phyloP scores from a whole-genome alignment of 2,888 invertebrate genomes.

The Tetropium fuscum region DNA sequence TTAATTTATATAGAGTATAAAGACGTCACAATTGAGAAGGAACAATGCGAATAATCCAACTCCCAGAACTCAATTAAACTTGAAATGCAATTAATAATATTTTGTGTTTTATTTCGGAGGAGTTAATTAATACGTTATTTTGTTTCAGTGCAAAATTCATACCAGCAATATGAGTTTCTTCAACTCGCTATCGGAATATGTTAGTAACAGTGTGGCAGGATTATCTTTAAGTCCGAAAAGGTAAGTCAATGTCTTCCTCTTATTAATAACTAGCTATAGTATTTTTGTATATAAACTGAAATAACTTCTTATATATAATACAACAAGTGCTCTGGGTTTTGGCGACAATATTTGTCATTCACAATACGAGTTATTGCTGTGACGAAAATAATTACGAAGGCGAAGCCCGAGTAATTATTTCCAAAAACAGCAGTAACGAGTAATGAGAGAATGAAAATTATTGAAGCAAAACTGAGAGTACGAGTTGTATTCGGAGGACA shows the following conservation, averaged over 20 bases:
- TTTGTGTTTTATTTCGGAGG: background rate
- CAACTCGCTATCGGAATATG: conserved; percentile 86
- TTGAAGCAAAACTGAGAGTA: too few species aligned
- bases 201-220: conserved; percentile 87
- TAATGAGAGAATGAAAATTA: too few species aligned
- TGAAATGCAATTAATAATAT: conserved; percentile 8
- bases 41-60: conserved; percentile 15
- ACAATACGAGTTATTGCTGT: too few species aligned
- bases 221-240: conserved; percentile 78
- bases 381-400: too few species aligned
- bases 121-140: conserved; percentile 17
- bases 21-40: conserved; percentile 5
- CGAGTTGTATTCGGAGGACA: too few species aligned
- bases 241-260: conserved; percentile 49
- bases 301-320: too few species aligned
- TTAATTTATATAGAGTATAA: background rate
- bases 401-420: too few species aligned
- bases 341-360: too few species aligned
- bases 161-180: conserved; percentile 81
- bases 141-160: conserved; percentile 17
- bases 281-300: too few species aligned
- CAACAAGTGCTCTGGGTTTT: too few species aligned
- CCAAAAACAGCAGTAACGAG: too few species aligned
- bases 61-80: conserved; percentile 14
- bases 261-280: too few species aligned